phyloP scores from a whole-genome alignment of 2,888 invertebrate species.

The Coremacera marginata region DNA sequence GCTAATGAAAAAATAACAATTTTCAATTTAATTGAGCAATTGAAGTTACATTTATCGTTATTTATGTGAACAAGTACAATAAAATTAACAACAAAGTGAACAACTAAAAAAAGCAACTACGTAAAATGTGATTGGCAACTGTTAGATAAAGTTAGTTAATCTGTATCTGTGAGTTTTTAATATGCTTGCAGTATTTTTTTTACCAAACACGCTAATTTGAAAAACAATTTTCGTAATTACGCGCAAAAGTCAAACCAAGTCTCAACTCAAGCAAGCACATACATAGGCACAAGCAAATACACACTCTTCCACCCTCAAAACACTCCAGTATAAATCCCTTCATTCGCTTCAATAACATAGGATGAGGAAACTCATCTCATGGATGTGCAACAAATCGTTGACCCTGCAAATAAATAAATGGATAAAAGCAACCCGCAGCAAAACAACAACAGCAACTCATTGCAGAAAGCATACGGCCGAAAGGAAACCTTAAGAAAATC shows the following conservation, averaged over 20 bases:
- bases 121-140: too few relatives aligned
- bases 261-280: background rate
- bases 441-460: background rate
- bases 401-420: slow-evolving; percentile 34
- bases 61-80: too few relatives aligned
- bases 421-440: slow-evolving; percentile 13
- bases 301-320: background rate
- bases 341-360: background rate
- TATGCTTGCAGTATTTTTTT: background rate
- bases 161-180: background rate
- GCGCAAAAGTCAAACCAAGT: slow-evolving; percentile 48
- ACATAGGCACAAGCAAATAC: background rate
- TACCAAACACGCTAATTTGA: slow-evolving; percentile 66
- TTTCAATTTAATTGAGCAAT: too few relatives aligned
- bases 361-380: too few relatives aligned
- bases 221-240: slow-evolving; percentile 69
- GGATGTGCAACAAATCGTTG: slow-evolving; percentile 38
- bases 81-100: too few relatives aligned
- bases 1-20: too few relatives aligned
- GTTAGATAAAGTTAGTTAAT: too few relatives aligned
- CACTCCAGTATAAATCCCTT: background rate
- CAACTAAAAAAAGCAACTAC: too few relatives aligned
- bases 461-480: slow-evolving; percentile 2
- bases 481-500: slow-evolving; percentile 23
- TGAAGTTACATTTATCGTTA: too few relatives aligned